phyloP scores from a whole-genome alignment of 2,113 vertebrate species.

The Pycnonotus jocosus region DNA sequence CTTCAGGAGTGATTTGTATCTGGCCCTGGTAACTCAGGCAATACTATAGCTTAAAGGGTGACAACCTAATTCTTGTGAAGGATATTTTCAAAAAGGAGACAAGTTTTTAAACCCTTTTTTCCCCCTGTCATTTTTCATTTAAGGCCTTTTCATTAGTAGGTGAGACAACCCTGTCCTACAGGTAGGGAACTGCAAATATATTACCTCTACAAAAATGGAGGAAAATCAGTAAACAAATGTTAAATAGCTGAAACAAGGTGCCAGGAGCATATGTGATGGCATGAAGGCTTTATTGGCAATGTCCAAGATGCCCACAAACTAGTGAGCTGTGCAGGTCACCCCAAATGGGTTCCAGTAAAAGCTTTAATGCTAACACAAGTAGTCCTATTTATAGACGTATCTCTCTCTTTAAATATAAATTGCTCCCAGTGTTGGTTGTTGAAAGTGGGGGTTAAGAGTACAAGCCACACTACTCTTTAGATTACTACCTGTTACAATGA shows the following conservation, averaged over 20 bases:
- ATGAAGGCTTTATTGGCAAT: neutral
- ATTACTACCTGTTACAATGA: neutral
- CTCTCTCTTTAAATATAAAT: conserved; percentile 25
- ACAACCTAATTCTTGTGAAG: neutral
- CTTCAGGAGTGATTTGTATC: neutral
- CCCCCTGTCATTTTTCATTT: neutral
- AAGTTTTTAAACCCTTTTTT: neutral
- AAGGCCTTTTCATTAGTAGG: neutral
- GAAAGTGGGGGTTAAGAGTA: neutral
- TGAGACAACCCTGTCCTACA: neutral
- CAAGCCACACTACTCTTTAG: neutral
- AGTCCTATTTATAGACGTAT: neutral
- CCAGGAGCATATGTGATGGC: neutral
- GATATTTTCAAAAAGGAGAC: neutral
- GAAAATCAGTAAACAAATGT: neutral
- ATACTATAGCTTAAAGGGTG: neutral
- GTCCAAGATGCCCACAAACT: neutral
- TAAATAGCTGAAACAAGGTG: neutral
- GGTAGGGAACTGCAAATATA: neutral
- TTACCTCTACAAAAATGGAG: neutral
- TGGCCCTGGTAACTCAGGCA: neutral
- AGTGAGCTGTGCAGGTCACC: neutral
- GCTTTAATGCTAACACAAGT: neutral
- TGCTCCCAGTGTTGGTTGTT: neutral
- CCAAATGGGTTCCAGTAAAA: neutral